Conservation (phyloP, 2,888 invertebrate genomes). For the Polydrusus tereticollis region DNA sequence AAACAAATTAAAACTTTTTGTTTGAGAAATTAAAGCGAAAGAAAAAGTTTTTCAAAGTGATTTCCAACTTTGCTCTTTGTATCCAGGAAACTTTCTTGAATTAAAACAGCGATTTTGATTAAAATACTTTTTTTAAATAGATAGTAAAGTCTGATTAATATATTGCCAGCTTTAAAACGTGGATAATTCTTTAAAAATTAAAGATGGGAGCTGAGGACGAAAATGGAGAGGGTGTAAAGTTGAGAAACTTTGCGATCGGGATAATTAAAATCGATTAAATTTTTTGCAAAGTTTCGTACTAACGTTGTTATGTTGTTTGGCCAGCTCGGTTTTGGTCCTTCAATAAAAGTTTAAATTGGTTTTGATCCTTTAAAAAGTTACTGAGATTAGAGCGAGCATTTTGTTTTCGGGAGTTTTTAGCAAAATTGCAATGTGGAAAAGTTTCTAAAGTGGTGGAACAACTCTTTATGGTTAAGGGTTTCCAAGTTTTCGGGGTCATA, state of each 20-base stretch:
- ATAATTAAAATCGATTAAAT: neutral
- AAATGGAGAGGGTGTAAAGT: neutral
- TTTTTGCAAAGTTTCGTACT: neutral
- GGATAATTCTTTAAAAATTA: no score
- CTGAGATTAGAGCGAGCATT: neutral
- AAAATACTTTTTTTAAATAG: neutral
- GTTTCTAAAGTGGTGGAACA: neutral
- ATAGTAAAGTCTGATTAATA: neutral
- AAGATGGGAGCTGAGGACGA: neutral
- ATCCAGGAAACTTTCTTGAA: conserved; percentile 34
- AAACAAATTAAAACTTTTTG: conserved; percentile 6
- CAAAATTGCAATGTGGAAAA: neutral
- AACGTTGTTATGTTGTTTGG: neutral
- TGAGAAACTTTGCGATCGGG: neutral
- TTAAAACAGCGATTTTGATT: conserved; percentile 24
- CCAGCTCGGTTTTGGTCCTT: neutral
- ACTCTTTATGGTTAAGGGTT: no score
- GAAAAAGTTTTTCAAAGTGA: conserved; percentile 38
- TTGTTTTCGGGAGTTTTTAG: neutral
- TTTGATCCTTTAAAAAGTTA: neutral
- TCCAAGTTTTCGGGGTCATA: no score
- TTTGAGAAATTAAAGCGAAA: conserved; percentile 39
- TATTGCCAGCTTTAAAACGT: neutral
- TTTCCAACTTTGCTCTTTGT: conserved; percentile 35
- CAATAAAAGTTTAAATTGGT: neutral